Conservation (phyloP, 2,113 vertebrate species). For the Spilogale gracilis region DNA sequence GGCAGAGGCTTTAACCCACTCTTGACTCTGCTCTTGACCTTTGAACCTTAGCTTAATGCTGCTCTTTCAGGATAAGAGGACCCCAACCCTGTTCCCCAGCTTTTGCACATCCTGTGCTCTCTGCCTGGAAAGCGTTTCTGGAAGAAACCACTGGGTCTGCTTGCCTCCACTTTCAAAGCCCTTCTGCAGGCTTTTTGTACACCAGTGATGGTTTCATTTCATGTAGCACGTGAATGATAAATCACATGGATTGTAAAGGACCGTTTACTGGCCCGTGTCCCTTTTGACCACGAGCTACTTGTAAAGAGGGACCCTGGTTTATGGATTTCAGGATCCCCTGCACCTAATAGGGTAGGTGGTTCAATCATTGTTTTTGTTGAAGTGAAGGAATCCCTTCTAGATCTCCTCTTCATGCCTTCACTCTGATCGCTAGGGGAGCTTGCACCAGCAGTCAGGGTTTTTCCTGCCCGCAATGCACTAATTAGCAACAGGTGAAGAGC, state of each 20-base stretch:
- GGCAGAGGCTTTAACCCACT: no score
- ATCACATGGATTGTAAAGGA: fast-evolving
- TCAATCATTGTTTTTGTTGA: neutral
- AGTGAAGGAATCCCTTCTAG: neutral
- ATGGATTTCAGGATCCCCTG: neutral
- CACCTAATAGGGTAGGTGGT: neutral
- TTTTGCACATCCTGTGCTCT: neutral
- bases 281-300: neutral
- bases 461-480: neutral
- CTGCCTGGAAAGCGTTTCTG: neutral
- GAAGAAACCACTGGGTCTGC: neutral
- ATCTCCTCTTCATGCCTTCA: neutral
- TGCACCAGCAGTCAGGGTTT: neutral
- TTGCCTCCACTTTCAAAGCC: neutral
- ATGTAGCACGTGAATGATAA: no score
- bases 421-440: neutral
- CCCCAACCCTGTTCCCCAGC: fast-evolving
- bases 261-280: neutral
- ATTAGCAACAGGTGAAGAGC: conserved; percentile 64
- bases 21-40: neutral
- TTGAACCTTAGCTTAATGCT: neutral
- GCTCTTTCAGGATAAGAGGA: neutral
- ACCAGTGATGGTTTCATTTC: neutral
- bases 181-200: neutral
- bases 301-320: neutral